Base-by-base conservation (phyloP, 35 echinoderm and acorn worm species). In the Ophiothrix spiculata region DNA sequence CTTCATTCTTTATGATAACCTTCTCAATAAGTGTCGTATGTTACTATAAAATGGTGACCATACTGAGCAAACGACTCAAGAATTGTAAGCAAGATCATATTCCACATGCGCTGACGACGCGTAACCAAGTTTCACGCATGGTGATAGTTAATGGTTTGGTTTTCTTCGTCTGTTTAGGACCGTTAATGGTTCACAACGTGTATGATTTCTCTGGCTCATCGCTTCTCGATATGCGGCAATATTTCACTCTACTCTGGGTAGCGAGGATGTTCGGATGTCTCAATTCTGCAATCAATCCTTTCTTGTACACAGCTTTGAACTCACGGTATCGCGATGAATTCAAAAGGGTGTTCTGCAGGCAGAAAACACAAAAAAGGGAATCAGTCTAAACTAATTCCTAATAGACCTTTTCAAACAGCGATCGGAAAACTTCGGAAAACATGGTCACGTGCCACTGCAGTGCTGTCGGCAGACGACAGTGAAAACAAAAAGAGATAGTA, bases 111-210 rank as follows among this genome's bases (percentile, higher is more conserved):
- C 10, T 25, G 23, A 69, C 17, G 60, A 69, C 25, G 60, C 60
- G 60, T 69, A 69, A 69, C 23, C 60, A 69, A n/a, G 60, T 69
- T 4, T 10, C 60, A 2, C 4, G 60, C 6, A 69, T 69, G 60
- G 60, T 69, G 60, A 69, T 69, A 12, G 60, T 69, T 2, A 69
- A 69, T 69, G 60, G 60, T n/a, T 69, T 69, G 60, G 60, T n/a
- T 4, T 69, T 69, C 60, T 69, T 69, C 60, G 3, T 69, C 2
- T 69, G 60, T 28, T 69, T 69, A 28, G 23, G 60, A 4, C 60
- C 60, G 29, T 12, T n/a, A 4, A 15, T 25, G 60, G 3, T 69
- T 69, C 25, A 69, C 23, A 69, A 69, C 25, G 17, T 69, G 17
- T 69, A 69, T 69, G 25, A 69, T 28, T 4, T 25, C 8, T 4